Evolutionary conservation across 2,888 invertebrate species (phyloP).

Genomic region (Rotaria magnacalcarata): DNA sequence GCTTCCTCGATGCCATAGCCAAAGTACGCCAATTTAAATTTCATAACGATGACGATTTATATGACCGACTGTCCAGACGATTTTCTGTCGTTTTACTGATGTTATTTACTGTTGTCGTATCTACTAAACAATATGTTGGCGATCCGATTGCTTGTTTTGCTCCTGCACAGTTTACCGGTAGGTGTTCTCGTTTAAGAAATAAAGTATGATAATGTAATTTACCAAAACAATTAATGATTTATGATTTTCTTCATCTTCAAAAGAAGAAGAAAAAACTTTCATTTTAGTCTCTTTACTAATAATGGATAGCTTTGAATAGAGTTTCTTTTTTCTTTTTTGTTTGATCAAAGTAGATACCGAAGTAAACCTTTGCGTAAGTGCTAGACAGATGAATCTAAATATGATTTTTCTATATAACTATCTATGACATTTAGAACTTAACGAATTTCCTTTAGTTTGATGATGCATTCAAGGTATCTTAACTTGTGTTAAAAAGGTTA

Average conservation of each 20-base stretch:
- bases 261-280: too few relatives aligned
- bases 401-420: not conserved
- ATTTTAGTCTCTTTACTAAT: too few relatives aligned
- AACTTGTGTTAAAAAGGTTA: not conserved
- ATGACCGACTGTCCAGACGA: conserved; percentile 47
- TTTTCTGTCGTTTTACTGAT: conserved; percentile 46
- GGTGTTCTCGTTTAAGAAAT: not conserved
- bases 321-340: too few relatives aligned
- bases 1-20: conserved; percentile 47
- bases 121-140: conserved; percentile 48
- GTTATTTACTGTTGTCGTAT: conserved; percentile 47
- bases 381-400: not conserved
- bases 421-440: not conserved
- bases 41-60: conserved; percentile 47
- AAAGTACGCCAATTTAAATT: conserved; percentile 47
- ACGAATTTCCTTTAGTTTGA: not conserved
- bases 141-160: conserved; percentile 45
- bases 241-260: too few relatives aligned
- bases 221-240: too few relatives aligned
- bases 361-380: too few relatives aligned
- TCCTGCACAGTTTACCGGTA: conserved; percentile 46
- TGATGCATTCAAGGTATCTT: not conserved
- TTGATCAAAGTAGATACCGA: too few relatives aligned
- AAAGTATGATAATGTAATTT: too few relatives aligned
- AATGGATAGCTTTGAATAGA: too few relatives aligned